These are phyloP conservation scores for Seriola quinqueradiata DNA, from an alignment of 2,113 vertebrate species.

Conservation along the genomic window DNA sequence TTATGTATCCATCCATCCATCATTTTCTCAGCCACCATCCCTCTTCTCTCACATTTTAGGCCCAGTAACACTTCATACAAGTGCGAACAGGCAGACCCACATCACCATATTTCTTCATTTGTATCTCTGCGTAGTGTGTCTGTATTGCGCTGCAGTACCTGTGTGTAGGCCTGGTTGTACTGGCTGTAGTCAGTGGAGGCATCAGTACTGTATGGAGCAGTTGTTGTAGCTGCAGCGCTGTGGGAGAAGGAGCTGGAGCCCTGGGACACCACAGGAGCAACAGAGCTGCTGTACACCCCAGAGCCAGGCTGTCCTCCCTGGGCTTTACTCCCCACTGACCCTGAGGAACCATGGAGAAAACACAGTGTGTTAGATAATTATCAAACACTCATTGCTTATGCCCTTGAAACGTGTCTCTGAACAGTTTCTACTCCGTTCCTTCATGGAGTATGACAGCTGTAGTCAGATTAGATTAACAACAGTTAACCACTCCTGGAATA, in stretches of 20 bases:
- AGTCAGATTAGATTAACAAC: background rate
- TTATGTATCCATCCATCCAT: slow-evolving; percentile 30
- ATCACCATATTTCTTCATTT: background rate
- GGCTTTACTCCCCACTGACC: slow-evolving; percentile 86
- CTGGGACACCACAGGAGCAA: slow-evolving; percentile 87
- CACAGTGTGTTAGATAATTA: background rate
- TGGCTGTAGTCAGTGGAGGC: slow-evolving; percentile 87
- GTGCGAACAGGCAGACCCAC: background rate
- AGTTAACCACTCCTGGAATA: background rate
- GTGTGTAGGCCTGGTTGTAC: slow-evolving; percentile 87
- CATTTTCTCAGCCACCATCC: slow-evolving; percentile 4
- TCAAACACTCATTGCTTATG: background rate
- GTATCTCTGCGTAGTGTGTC: background rate
- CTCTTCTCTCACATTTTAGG: slow-evolving; percentile 12
- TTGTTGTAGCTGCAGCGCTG: slow-evolving; percentile 61
- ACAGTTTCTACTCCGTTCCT: background rate
- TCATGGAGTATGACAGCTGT: background rate
- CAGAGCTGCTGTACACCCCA: slow-evolving; percentile 77
- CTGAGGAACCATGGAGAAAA: slow-evolving; percentile 58
- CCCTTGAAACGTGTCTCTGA: background rate
- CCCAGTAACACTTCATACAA: background rate
- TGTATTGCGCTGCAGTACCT: slow-evolving; percentile 69
- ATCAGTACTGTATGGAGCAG: slow-evolving; percentile 86
- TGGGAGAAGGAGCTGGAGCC: slow-evolving; percentile 73
- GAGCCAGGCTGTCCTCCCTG: slow-evolving; percentile 79